Evolutionary conservation across 1,140 invertebrate genomes (phyloP).

Genomic region (Camponotus pennsylvanicus): DNA sequence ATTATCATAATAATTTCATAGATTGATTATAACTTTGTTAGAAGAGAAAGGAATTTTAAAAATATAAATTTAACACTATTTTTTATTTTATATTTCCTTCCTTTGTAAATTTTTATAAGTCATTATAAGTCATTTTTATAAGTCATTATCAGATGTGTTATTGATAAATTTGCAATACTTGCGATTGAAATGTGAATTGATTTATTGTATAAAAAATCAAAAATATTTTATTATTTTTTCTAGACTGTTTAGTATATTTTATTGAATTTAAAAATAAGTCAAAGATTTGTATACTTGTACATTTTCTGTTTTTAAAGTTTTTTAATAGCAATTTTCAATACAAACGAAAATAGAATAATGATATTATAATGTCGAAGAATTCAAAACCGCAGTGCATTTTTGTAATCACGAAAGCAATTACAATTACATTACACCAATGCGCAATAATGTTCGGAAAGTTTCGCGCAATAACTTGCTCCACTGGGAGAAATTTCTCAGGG

Average conservation of each 20-base stretch:
- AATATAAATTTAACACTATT: background rate
- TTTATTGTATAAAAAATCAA: background rate
- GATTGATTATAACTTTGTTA: background rate
- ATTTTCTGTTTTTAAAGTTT: background rate
- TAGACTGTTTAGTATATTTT: background rate
- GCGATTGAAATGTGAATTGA: background rate
- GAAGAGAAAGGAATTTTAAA: background rate
- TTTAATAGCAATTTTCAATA: background rate
- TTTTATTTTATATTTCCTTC: background rate
- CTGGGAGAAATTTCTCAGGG: conserved; percentile 64
- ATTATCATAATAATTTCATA: background rate
- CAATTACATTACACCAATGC: conserved; percentile 6
- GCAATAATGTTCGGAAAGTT: background rate
- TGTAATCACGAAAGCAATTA: conserved; percentile 20
- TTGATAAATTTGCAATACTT: background rate
- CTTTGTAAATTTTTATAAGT: background rate
- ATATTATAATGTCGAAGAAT: background rate
- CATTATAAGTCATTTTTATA: no score
- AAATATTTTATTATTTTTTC: background rate
- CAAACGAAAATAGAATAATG: background rate
- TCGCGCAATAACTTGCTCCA: background rate
- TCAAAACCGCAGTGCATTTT: conserved; percentile 30
- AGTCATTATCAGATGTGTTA: background rate
- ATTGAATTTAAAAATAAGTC: background rate
- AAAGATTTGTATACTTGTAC: background rate